These are phyloP conservation scores for Babyrousa celebensis DNA, from an alignment of 2,797 vertebrate genomes.

Conservation along the genomic window DNA sequence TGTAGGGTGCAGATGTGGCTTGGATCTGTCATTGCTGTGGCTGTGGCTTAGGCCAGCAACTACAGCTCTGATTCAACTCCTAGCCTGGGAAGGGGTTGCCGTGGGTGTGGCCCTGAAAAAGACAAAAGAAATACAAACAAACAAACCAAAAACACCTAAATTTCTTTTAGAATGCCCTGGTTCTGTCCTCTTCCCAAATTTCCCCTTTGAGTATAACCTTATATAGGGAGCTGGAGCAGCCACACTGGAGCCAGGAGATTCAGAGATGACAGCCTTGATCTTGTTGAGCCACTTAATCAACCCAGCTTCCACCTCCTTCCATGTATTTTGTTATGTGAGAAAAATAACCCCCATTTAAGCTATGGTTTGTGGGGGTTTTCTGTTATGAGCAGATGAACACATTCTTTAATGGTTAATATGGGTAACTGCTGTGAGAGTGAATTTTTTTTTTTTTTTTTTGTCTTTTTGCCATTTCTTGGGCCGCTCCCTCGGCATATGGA, in stretches of 20 bases:
- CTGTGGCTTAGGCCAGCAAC: too few relatives aligned
- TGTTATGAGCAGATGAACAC: neutral
- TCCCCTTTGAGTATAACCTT: neutral
- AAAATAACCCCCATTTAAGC: slow-evolving; percentile 3
- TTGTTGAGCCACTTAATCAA: neutral
- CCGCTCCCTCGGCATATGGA: too few relatives aligned
- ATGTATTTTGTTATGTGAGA: neutral
- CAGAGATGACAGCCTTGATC: neutral
- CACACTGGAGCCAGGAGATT: neutral
- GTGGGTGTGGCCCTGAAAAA: too few relatives aligned
- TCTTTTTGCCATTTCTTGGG: too few relatives aligned
- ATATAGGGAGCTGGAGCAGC: neutral
- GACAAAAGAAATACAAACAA: too few relatives aligned
- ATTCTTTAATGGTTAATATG: neutral
- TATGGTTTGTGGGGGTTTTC: neutral
- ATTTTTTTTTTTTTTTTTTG: neutral
- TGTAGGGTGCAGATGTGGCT: too few relatives aligned
- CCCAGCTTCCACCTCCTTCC: neutral
- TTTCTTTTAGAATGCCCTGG: neutral
- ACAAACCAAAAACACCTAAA: neutral
- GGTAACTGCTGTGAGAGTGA: too few relatives aligned
- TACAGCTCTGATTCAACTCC: too few relatives aligned
- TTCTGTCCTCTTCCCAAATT: neutral
- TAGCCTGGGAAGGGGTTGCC: too few relatives aligned
- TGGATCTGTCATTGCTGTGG: too few relatives aligned